Evolutionary conservation across 2,797 vertebrate species (phyloP), one percentile per base, ranked within the genome.

Genomic region (Amazona finschi): DNA sequence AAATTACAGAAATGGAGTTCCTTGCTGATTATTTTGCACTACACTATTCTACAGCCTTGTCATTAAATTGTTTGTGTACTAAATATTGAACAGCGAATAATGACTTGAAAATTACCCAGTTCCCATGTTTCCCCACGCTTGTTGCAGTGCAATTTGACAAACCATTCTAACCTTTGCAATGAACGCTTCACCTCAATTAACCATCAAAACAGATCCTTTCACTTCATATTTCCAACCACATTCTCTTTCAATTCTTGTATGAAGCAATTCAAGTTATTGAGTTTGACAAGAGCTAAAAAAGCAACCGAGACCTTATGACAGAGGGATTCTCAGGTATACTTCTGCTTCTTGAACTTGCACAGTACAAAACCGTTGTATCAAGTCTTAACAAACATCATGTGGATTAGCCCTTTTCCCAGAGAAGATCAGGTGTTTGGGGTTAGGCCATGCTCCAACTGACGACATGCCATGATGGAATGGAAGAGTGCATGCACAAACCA

Each of bases 391-490:
- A 46, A 47, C 15, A 44, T 13, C 9, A 33, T 2, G 6, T 11
- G 9, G 7, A 47, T n/a, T 25, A 55, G 8, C 3, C 6, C 15
- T 64, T 73, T 61, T 60, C 13, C 3, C n/a, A 55, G n/a, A 36
- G 41, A 30, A 55, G 69, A 43, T 2, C 5, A 9, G 18, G 18
- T 3, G 2, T 24, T 57, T 13, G 6, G 12, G 9, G 30, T 62
- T 55, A 79, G 21, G 15, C 31, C 5, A 11, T 24, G 8, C 8
- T 36, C 13, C 3, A 1, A 7, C 17, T 74, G 33, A 52, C 4
- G 11, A 46, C 24, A 4, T 6, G 30, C 30, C 6, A 2, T 3
- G 11, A 75, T 0, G 16, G 14, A 72, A 72, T 8, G 18, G 25
- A 77, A 64, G 12, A 52, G 5, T 5, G 5, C 20, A 31, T 5